Conservation (phyloP, 2,113 vertebrate species). For the Chamaea fasciata region DNA sequence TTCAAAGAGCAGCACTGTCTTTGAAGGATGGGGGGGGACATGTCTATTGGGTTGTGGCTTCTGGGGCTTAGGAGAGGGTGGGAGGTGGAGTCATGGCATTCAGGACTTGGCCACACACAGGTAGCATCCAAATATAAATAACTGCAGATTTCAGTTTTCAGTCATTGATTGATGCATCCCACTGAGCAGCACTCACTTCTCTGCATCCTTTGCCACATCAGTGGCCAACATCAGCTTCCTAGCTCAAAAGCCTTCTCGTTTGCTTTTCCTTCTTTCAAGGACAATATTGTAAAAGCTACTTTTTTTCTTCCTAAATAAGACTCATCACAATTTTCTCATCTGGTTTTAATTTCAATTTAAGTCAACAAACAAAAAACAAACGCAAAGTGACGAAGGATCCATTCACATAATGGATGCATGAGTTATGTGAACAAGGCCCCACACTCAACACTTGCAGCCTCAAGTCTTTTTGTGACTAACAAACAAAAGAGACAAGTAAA, state of each 20-base stretch:
- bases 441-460: conserved; percentile 73
- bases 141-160: conserved; percentile 72
- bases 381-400: conserved; percentile 75
- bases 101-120: conserved; percentile 51
- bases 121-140: conserved; percentile 59
- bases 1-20: conserved; percentile 75
- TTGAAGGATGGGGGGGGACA: conserved; percentile 69
- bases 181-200: conserved; percentile 24
- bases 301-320: conserved; percentile 21
- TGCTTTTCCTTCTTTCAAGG: background rate
- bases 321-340: conserved; percentile 41
- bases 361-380: conserved; percentile 70
- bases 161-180: conserved; percentile 58
- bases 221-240: conserved; percentile 35
- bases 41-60: conserved; percentile 50
- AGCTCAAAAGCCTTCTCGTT: conserved; percentile 46
- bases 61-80: conserved; percentile 42
- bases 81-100: conserved; percentile 57
- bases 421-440: conserved; percentile 51
- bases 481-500: conserved; percentile 42
- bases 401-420: conserved; percentile 74
- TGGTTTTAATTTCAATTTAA: conserved; percentile 48
- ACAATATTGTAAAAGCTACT: background rate
- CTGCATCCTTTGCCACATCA: conserved; percentile 62
- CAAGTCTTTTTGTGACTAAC: conserved; percentile 54